Evolutionary conservation across 1,140 invertebrate genomes (phyloP).

Genomic region (Sycobia sp.): DNA sequence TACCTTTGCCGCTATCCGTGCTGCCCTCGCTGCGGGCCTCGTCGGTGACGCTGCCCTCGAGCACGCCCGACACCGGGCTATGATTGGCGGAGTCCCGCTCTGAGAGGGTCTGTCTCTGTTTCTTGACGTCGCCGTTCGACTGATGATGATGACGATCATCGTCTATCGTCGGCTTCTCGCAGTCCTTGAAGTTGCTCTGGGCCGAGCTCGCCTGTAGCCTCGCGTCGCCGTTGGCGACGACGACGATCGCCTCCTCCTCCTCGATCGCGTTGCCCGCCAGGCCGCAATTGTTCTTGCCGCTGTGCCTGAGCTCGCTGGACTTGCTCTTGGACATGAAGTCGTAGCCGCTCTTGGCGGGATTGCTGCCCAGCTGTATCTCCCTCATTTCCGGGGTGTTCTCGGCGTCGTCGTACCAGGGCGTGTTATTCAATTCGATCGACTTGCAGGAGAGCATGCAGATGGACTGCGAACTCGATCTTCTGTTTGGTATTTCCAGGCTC

Average conservation of each 20-base stretch:
- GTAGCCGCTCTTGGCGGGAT: slow-evolving; percentile 43
- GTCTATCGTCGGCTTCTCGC: slow-evolving; percentile 15
- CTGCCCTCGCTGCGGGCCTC: slow-evolving; percentile 60
- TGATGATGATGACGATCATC: no score
- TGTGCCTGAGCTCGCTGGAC: neutral
- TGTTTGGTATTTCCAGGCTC: slow-evolving; percentile 46
- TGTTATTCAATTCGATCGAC: slow-evolving; percentile 34
- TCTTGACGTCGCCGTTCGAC: slow-evolving; percentile 10
- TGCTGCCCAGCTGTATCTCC: slow-evolving; percentile 42
- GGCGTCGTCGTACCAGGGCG: slow-evolving; percentile 44
- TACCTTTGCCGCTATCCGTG: slow-evolving; percentile 59
- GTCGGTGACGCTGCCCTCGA: slow-evolving; percentile 60
- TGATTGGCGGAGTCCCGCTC: slow-evolving; percentile 66
- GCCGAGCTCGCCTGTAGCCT: neutral
- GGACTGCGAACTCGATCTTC: slow-evolving; percentile 35
- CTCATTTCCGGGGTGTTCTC: slow-evolving; percentile 36
- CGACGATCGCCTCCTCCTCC: neutral
- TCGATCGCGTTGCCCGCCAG: slow-evolving; percentile 17
- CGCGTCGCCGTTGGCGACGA: slow-evolving; percentile 3
- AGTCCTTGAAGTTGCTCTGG: neutral
- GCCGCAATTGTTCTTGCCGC: neutral
- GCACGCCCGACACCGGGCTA: slow-evolving; percentile 59
- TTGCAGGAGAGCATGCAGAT: slow-evolving; percentile 38
- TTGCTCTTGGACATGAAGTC: slow-evolving; percentile 40
- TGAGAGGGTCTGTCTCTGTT: slow-evolving; percentile 32